Conservation (phyloP, 2,888 invertebrate genomes). For the Andrena fulva region DNA sequence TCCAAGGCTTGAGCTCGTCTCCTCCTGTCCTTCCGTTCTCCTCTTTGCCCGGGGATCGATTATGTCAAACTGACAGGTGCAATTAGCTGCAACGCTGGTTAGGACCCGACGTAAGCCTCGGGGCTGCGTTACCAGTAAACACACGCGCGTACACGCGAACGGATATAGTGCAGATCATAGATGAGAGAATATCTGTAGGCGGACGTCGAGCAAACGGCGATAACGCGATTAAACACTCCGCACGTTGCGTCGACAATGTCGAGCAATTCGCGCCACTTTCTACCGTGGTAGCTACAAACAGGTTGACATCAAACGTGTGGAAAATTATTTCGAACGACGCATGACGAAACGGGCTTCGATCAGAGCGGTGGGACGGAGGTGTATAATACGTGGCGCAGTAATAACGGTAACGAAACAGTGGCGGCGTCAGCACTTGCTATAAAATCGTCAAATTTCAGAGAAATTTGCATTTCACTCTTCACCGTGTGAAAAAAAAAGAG, state of each 20-base stretch:
- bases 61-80: constrained; percentile 73
- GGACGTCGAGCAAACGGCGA: constrained; percentile 52
- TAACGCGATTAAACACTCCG: constrained; percentile 51
- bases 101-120: constrained; percentile 54
- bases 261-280: constrained; percentile 11
- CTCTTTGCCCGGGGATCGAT: constrained; percentile 67
- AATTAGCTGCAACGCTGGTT: constrained; percentile 72
- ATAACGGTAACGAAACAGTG: no score
- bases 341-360: no score
- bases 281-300: neutral
- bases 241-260: neutral
- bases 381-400: no score
- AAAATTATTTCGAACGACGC: no score
- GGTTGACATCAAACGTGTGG: no score
- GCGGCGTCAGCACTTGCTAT: no score
- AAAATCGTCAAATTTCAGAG: no score
- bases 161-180: constrained; percentile 42
- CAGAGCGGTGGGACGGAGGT: no score
- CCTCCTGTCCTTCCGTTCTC: constrained; percentile 60
- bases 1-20: constrained; percentile 32
- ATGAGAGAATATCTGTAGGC: constrained; percentile 35
- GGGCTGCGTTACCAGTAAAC: constrained; percentile 40
- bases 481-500: no score
- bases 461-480: no score
- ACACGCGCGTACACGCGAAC: constrained; percentile 26